These are phyloP conservation scores for Monochamus saltuarius DNA, from an alignment of 1,140 invertebrate genomes.

Conservation along the genomic window DNA sequence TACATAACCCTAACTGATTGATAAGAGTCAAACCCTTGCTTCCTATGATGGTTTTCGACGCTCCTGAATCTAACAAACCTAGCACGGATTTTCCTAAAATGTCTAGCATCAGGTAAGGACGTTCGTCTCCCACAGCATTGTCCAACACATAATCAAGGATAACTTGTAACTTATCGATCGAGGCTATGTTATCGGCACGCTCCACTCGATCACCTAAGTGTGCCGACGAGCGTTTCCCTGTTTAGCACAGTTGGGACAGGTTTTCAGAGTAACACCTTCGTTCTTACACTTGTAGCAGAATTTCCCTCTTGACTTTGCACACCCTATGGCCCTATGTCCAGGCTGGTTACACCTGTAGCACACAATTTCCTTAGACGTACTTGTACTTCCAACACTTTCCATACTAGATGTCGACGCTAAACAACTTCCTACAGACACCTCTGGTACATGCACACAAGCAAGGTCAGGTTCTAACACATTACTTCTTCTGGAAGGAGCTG, in stretches of 20 bases:
- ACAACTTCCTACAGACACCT: background rate
- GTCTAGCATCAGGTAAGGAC: background rate
- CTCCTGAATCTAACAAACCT: constrained; percentile 4
- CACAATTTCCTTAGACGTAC: background rate
- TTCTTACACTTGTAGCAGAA: constrained; percentile 9
- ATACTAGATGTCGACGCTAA: background rate
- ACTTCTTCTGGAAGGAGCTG: constrained; percentile 7
- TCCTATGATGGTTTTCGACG: background rate
- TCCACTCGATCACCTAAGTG: background rate
- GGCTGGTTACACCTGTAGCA: background rate
- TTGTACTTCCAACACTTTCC: background rate
- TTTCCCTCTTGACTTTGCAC: too few species aligned
- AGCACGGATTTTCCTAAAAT: background rate
- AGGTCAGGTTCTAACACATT: constrained; percentile 25
- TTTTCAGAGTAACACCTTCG: background rate
- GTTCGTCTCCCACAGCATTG: constrained; percentile 2
- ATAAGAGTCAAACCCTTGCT: background rate
- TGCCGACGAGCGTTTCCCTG: background rate
- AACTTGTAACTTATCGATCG: background rate
- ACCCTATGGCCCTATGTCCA: constrained; percentile 5
- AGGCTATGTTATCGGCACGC: background rate
- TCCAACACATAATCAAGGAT: background rate
- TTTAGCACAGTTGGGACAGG: constrained; percentile 1
- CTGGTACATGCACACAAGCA: constrained; percentile 14
- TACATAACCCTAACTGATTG: background rate